Evolutionary conservation across 2,113 vertebrate species (phyloP).

Genomic region (Actinemys pallida): DNA sequence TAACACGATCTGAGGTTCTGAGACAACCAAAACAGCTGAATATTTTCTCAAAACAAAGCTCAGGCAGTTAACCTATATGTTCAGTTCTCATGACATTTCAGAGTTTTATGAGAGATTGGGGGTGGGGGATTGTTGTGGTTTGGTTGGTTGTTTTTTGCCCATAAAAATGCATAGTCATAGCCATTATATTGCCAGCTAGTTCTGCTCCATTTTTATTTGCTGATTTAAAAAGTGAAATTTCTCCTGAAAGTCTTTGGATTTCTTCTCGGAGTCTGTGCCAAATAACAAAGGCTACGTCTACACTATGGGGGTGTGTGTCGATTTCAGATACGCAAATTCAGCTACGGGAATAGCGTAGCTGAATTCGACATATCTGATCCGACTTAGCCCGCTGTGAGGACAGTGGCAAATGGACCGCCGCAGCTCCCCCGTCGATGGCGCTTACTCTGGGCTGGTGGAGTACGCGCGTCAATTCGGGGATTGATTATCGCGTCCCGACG

Average conservation of each 20-base stretch:
- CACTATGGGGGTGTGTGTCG: too few species aligned
- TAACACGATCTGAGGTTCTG: neutral
- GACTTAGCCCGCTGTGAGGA: too few species aligned
- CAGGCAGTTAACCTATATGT: neutral
- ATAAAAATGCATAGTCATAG: neutral
- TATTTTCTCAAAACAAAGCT: neutral
- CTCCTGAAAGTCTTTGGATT: accelerated
- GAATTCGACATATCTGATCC: too few species aligned
- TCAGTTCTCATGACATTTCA: neutral
- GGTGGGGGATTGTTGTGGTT: accelerated
- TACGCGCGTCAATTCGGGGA: too few species aligned
- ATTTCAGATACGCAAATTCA: too few species aligned
- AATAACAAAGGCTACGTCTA: neutral
- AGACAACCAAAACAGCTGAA: neutral
- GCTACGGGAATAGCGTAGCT: too few species aligned
- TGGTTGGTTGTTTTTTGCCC: neutral
- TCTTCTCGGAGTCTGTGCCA: neutral
- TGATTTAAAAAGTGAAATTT: neutral
- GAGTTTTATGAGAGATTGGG: neutral
- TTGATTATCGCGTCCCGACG: too few species aligned
- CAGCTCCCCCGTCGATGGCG: too few species aligned
- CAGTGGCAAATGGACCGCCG: too few species aligned
- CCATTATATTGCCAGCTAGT: neutral
- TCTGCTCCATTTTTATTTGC: neutral
- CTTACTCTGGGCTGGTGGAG: too few species aligned